Percentiles rank a stretch among this genome's conserved stretches.
Evolutionary conservation across 2,113 vertebrate species (phyloP).

Genomic region (Ancistrus triradiatus): DNA sequence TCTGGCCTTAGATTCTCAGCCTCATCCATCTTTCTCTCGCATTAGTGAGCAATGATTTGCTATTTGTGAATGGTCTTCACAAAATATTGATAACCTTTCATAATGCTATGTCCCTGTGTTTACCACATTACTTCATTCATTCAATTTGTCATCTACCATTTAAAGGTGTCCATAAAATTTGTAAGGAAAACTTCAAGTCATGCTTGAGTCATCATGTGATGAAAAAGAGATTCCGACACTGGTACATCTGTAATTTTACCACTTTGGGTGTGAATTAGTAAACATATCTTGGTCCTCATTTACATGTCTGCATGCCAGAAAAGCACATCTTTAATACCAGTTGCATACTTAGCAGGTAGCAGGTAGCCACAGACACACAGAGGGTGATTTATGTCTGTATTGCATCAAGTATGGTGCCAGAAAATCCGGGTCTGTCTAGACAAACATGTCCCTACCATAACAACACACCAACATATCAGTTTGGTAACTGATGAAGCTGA

Average conservation of each 20-base stretch:
- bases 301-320: constrained; percentile 7
- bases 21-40: constrained; percentile 18
- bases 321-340: constrained; percentile 22
- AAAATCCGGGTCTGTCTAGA: constrained; percentile 15
- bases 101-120: no score
- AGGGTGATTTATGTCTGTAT: constrained; percentile 5
- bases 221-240: no score
- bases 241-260: no score
- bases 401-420: constrained; percentile 12
- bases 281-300: constrained; percentile 2
- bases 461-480: no score
- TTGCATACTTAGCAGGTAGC: constrained; percentile 30
- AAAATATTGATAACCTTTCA: not conserved
- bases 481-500: no score
- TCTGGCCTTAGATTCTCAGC: not conserved
- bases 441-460: not conserved
- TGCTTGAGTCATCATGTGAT: no score
- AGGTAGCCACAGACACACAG: constrained; percentile 18
- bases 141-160: no score
- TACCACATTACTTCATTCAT: no score
- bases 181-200: no score
- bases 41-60: not conserved
- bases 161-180: no score
- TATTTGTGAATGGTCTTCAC: not conserved
- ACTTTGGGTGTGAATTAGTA: not conserved